These are phyloP conservation scores for Chitala chitala DNA, from an alignment of 2,113 vertebrate genomes.

Conservation along the genomic window DNA sequence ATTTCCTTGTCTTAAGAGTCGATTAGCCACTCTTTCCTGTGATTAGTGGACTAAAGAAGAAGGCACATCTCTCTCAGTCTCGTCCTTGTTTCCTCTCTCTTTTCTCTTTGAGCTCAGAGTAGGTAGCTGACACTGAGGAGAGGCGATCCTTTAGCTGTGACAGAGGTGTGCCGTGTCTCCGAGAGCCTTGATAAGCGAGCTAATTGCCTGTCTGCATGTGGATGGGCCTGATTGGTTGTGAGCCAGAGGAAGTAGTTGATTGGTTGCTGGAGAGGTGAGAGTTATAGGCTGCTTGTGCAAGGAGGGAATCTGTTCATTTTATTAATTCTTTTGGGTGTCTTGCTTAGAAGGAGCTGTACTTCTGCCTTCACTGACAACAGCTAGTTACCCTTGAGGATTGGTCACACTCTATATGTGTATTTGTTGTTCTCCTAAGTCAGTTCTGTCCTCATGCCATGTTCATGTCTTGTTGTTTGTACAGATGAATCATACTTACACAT, in stretches of 20 bases:
- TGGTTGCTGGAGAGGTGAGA: neutral
- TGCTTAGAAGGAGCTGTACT: too few species aligned
- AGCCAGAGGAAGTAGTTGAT: too few species aligned
- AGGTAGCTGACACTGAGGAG: neutral
- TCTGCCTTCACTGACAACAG: neutral
- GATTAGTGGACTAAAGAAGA: conserved; percentile 34
- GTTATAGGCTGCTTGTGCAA: neutral
- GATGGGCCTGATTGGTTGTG: too few species aligned
- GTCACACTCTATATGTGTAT: neutral
- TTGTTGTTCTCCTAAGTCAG: neutral
- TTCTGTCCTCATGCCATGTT: neutral
- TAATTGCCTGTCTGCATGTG: neutral
- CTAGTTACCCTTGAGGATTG: neutral
- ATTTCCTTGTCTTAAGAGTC: conserved; percentile 28
- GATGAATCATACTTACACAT: conserved; percentile 6
- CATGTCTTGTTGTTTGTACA: neutral
- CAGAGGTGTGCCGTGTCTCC: neutral
- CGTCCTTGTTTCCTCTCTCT: too few species aligned
- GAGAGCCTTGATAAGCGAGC: neutral
- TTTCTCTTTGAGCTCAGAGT: conserved; percentile 5
- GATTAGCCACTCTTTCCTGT: conserved; percentile 35
- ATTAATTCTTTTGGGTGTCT: neutral
- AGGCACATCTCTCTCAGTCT: conserved; percentile 7
- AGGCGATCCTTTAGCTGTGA: neutral
- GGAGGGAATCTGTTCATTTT: neutral